These are phyloP conservation scores for Apis laboriosa DNA, from an alignment of 1,140 invertebrate species.

Conservation along the genomic window DNA sequence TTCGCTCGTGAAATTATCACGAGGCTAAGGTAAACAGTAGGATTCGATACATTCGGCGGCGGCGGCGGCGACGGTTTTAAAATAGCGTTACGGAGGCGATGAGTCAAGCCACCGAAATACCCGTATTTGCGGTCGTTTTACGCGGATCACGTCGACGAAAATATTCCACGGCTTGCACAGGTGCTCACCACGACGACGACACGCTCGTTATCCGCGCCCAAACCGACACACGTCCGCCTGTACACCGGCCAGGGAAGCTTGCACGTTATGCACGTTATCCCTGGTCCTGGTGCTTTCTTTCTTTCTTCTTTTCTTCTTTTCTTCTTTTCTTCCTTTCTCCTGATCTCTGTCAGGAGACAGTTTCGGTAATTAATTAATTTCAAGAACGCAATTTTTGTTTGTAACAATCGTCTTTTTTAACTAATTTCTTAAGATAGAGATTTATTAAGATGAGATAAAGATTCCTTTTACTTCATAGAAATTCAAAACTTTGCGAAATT, in stretches of 20 bases:
- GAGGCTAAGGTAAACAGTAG: conserved; percentile 27
- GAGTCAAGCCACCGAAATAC: conserved; percentile 47
- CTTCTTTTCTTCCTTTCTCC: too few species aligned
- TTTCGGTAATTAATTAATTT: background rate
- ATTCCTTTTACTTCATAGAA: too few species aligned
- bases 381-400: too few species aligned
- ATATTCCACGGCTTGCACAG: conserved; percentile 48
- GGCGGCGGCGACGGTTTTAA: conserved; percentile 25
- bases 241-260: background rate
- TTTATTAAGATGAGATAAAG: too few species aligned
- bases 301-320: background rate
- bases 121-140: conserved; percentile 35
- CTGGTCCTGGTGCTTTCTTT: background rate
- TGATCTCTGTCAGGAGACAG: too few species aligned
- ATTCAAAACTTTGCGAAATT: too few species aligned
- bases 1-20: background rate
- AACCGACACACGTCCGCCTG: background rate
- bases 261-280: background rate
- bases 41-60: conserved; percentile 14
- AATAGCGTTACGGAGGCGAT: conserved; percentile 28
- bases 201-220: conserved; percentile 6
- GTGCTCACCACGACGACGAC: conserved; percentile 1
- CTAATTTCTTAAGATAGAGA: too few species aligned
- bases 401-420: too few species aligned
- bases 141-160: conserved; percentile 31